Conservation (phyloP, 2,888 invertebrate species). For the Drosophila demipolita region DNA sequence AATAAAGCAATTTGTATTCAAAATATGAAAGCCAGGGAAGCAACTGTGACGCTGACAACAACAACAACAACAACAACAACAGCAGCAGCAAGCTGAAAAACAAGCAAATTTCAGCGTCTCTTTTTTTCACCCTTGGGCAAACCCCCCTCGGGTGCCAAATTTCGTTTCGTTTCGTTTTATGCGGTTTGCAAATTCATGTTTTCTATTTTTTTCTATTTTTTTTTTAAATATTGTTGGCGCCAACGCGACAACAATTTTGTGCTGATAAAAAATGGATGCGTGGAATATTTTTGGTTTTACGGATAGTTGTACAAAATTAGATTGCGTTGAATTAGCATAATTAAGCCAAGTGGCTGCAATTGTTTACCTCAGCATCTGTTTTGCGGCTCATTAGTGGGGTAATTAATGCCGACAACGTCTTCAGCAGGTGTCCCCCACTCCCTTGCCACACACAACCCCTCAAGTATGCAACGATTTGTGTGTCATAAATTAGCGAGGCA, state of each 20-base stretch:
- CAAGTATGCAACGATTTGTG: slow-evolving; percentile 72
- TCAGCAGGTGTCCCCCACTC: slow-evolving; percentile 57
- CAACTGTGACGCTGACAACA: slow-evolving; percentile 65
- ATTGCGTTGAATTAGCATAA: slow-evolving; percentile 67
- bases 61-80: slow-evolving; percentile 5
- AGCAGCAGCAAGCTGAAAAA: slow-evolving; percentile 7
- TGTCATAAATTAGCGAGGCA: slow-evolving; percentile 80
- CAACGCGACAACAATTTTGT: slow-evolving; percentile 39
- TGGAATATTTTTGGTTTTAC: slow-evolving; percentile 1
- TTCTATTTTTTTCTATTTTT: slow-evolving; percentile 32
- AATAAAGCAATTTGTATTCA: slow-evolving; percentile 85
- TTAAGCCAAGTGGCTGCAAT: slow-evolving; percentile 47
- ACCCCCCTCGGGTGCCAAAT: slow-evolving; percentile 23
- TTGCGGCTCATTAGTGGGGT: slow-evolving; percentile 80
- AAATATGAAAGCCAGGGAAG: slow-evolving; percentile 83
- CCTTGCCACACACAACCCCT: slow-evolving; percentile 44
- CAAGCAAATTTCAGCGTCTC: slow-evolving; percentile 13
- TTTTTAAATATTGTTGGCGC: slow-evolving; percentile 57
- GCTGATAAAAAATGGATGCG: slow-evolving; percentile 11
- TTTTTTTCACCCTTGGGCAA: slow-evolving; percentile 32
- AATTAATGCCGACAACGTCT: slow-evolving; percentile 73
- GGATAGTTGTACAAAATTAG: slow-evolving; percentile 24
- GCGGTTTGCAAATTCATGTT: slow-evolving; percentile 62
- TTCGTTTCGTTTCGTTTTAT: slow-evolving; percentile 60
- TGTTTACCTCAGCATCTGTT: slow-evolving; percentile 26